phyloP scores from a whole-genome alignment of 2,888 invertebrate species.

The Agonopterix heracliana region DNA sequence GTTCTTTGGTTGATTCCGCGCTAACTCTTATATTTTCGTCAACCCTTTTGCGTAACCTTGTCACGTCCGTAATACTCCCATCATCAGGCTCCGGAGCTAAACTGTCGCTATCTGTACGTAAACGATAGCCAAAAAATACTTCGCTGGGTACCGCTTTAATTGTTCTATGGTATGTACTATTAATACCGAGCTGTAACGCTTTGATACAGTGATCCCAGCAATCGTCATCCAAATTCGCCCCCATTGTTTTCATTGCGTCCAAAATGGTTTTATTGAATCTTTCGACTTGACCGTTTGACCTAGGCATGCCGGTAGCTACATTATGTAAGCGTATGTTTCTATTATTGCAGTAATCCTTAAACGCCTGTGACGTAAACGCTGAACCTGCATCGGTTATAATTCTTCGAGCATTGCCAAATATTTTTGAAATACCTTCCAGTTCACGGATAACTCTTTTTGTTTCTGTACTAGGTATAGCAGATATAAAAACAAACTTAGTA shows the following conservation, averaged over 20 bases:
- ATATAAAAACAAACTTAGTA: constrained; percentile 32
- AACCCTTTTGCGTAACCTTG: constrained; percentile 22
- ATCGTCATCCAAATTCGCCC: no score
- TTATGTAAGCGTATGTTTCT: constrained; percentile 16
- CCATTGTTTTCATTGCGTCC: no score
- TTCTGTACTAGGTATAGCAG: constrained; percentile 14
- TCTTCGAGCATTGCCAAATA: constrained; percentile 17
- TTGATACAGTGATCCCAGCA: no score
- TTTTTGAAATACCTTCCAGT: constrained; percentile 11
- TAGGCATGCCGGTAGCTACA: constrained; percentile 16
- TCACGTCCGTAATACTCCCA: constrained; percentile 3
- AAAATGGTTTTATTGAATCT: no score
- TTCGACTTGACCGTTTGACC: constrained; percentile 27
- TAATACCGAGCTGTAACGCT: no score
- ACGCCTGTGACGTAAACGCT: constrained; percentile 11
- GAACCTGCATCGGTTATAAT: constrained; percentile 16
- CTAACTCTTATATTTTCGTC: no score
- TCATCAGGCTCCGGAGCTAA: constrained; percentile 8
- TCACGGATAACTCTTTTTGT: constrained; percentile 6
- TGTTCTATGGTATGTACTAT: no score
- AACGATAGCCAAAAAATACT: no score
- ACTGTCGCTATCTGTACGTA: constrained; percentile 13
- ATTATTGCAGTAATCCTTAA: constrained; percentile 7
- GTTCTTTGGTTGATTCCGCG: constrained; percentile 18
- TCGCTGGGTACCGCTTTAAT: no score